Evolutionary conservation across 2,797 vertebrate species (phyloP).

Genomic region (Coranthus polyacanthus): DNA sequence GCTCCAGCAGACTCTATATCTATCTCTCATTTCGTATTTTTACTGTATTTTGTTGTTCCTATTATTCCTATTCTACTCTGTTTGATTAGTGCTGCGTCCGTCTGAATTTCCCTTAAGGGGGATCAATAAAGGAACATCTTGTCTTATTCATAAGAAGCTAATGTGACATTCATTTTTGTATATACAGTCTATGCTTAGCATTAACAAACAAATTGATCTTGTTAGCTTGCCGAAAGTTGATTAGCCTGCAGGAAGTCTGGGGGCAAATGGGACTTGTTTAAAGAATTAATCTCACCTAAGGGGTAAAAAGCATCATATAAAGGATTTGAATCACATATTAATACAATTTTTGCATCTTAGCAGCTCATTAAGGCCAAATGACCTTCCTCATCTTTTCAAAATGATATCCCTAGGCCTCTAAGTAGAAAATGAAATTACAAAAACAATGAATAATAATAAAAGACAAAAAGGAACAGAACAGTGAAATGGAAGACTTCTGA

Average conservation of each 20-base stretch:
- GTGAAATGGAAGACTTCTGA: neutral
- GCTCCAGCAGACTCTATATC: too few relatives aligned
- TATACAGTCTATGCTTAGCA: too few relatives aligned
- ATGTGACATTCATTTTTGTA: too few relatives aligned
- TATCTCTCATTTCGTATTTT: too few relatives aligned
- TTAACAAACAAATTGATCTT: neutral
- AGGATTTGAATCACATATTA: neutral
- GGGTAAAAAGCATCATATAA: neutral
- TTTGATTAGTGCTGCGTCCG: too few relatives aligned
- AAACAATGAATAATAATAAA: neutral
- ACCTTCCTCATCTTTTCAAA: neutral
- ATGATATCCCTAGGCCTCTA: neutral
- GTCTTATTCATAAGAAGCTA: too few relatives aligned
- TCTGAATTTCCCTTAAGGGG: too few relatives aligned
- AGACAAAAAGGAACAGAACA: conserved; percentile 1
- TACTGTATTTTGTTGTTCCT: too few relatives aligned
- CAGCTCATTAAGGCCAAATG: neutral
- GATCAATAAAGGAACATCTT: too few relatives aligned
- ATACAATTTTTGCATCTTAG: neutral
- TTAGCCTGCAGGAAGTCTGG: neutral
- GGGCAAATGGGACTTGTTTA: neutral
- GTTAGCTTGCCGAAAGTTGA: neutral
- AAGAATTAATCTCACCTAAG: neutral
- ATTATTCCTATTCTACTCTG: too few relatives aligned
- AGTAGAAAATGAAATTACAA: neutral